Evolutionary conservation across 2,113 vertebrate genomes (phyloP).

Genomic region (Fukomys damarensis): DNA sequence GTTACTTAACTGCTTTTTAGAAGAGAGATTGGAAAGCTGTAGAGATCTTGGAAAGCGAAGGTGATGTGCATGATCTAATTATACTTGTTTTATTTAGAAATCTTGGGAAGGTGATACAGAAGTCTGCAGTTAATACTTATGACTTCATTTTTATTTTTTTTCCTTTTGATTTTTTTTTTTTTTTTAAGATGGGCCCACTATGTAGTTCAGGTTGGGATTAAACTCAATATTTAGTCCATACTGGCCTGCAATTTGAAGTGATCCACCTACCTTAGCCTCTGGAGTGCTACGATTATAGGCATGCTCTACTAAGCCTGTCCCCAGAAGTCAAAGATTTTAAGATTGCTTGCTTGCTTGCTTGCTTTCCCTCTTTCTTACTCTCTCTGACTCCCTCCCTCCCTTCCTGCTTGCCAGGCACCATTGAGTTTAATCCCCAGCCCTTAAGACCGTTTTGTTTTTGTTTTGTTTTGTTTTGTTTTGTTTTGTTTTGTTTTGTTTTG

Average conservation of each 20-base stretch:
- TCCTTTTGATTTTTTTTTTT: too few relatives aligned
- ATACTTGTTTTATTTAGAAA: conserved; percentile 26
- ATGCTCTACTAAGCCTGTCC: neutral
- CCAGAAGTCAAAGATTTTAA: conserved; percentile 1
- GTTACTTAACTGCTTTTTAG: conserved; percentile 20
- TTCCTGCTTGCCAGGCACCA: too few relatives aligned
- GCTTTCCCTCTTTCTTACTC: too few relatives aligned
- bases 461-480: too few relatives aligned
- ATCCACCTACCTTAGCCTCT: neutral
- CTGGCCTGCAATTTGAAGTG: neutral
- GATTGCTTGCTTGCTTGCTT: too few relatives aligned
- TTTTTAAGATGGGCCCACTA: neutral
- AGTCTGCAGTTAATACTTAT: neutral
- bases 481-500: too few relatives aligned
- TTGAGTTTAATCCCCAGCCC: too few relatives aligned
- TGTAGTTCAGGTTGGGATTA: neutral
- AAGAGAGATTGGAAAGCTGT: neutral
- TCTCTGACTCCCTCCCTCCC: too few relatives aligned
- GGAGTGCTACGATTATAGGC: neutral
- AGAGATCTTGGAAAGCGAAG: conserved; percentile 26
- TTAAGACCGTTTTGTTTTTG: too few relatives aligned
- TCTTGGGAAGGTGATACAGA: conserved; percentile 34
- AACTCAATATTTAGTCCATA: neutral
- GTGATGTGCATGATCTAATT: neutral
- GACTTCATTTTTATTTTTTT: neutral